Evolutionary conservation across 2,888 invertebrate species (phyloP), one percentile per base, ranked within the genome.

Genomic region (Epirrita christyi): DNA sequence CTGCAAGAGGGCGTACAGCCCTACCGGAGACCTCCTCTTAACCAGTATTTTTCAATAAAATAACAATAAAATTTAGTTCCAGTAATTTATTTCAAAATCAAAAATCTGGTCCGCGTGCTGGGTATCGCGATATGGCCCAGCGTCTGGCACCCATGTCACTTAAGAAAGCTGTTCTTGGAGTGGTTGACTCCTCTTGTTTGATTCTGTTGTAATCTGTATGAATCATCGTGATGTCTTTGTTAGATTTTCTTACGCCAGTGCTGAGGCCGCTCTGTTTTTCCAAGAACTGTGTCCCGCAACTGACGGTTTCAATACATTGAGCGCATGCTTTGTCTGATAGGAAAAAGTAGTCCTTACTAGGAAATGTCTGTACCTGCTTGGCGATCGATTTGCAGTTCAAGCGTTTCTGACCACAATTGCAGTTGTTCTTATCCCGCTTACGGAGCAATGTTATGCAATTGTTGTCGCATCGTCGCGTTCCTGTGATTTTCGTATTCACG

Each of bases 101-200:
- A 68, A 89, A 90, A 66, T 90, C 90, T 15, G 90, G 90, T 7
- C 88, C 88, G 58, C 71, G 75, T 2, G 66, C 58, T 10, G 78
- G 78, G 51, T 75, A 71, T 52, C 70, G 73, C 9, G 83, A 73
- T 48, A 89, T 50, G 28, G 87, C 80, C 90, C 90, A 90, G 38
- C 83, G 73, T 61, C 77, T 82, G 36, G 73, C 75, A 49, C 71
- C 70, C 58, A 71, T 60, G 14, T 28, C 49, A 42, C 52, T 57
- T 9, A 57, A 13, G 27, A 32, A 48, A 5, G 48, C 13, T 48
- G 37, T 48, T 6, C 11, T 50, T 6, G 53, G 45, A 43, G 8
- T 45, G 41, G 13, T 40, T 14, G 50, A 28, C 14, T 46, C 37
- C 21, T 53, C 51, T 45, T 41, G 51, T 4, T 15, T 51, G 38